Base-by-base conservation (phyloP, 2,888 invertebrate genomes). In the Lucinisca nassula region DNA sequence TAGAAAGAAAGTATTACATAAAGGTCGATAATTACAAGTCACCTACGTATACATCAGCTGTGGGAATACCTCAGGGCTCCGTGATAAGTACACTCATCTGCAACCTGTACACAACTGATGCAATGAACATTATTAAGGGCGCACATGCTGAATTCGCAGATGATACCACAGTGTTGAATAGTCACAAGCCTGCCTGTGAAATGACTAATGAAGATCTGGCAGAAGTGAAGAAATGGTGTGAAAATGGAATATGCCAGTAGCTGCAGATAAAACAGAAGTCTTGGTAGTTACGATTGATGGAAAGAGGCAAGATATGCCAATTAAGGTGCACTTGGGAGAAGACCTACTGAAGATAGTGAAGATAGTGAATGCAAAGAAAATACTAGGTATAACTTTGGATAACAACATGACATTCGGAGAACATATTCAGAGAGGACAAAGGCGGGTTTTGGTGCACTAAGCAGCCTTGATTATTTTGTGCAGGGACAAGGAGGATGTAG, bases 21-120 rank as follows among this genome's bases (percentile, higher is more conserved):
- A 72, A 49, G 49, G 49, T 80, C 8, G 74, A 79, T 45, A 30
- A 79, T 6, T 45, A 2, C 21, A 79, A 45, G 17, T 79, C 79
- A 70, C 32, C 21, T 1, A 10, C 30, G n/a, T 45, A 35, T n/a
- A 70, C 27, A 37, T 81, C 81, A 38, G 73, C 49, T 30, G 81
- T 81, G 3, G 79, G 79, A 0, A 79, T 79, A 27, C 81, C 81
- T 55, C 81, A 81, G 35, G 81, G 81, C 0, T 74, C 81, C n/a
- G 81, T 81, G 0, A 40, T 74, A 0, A 73, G 74, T 35, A 74
- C 58, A 55, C 55, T 32, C 27, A 24, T 82, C 6, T 82, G 82
- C 45, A 82, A 82, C 24, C 17, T 77, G 12, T 77, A 82, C 27
- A 78, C 82, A 12, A 49, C 27, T 77, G 82, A 82, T 32, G 14